These are phyloP conservation scores for Drosophila fulvimacula DNA, from an alignment of 2,888 invertebrate genomes.

Conservation along the genomic window DNA sequence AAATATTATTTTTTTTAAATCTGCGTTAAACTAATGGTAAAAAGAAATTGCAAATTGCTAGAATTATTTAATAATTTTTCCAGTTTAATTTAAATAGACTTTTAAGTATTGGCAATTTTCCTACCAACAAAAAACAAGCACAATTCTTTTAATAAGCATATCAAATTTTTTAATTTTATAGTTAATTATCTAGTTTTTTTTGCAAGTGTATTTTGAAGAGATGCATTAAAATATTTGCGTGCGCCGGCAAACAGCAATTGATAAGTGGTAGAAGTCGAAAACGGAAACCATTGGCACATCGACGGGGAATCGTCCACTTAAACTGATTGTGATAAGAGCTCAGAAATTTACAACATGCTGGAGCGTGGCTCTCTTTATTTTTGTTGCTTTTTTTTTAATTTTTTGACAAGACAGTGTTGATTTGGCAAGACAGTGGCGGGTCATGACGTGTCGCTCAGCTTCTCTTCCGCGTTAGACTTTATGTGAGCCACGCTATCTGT, in stretches of 20 bases:
- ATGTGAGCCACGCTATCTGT: constrained; percentile 7
- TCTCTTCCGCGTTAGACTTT: constrained; percentile 38
- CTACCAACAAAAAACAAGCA: neutral
- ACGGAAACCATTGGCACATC: constrained; percentile 7
- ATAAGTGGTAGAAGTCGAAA: constrained; percentile 1
- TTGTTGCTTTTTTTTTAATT: neutral
- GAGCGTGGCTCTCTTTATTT: constrained; percentile 52
- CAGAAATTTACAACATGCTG: constrained; percentile 38
- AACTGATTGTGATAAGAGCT: constrained; percentile 55
- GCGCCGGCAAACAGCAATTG: constrained; percentile 7
- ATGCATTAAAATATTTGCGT: constrained; percentile 11
- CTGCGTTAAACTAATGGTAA: constrained; percentile 1
- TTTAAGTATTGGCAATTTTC: neutral
- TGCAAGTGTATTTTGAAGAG: neutral
- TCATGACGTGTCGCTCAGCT: constrained; percentile 64
- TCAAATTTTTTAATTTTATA: neutral
- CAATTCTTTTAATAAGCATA: neutral
- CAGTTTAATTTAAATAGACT: neutral
- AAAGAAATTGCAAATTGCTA: neutral
- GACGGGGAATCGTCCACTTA: constrained; percentile 28
- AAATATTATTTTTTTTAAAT: no score
- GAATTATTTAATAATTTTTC: neutral
- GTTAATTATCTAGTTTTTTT: neutral
- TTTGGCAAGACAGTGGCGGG: constrained; percentile 50
- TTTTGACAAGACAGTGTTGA: constrained; percentile 48